A percentile compares a stretch with the other conserved stretches of the same genome.
Evolutionary conservation across 2,113 vertebrate genomes (phyloP).

Genomic region (Chionomys nivalis): DNA sequence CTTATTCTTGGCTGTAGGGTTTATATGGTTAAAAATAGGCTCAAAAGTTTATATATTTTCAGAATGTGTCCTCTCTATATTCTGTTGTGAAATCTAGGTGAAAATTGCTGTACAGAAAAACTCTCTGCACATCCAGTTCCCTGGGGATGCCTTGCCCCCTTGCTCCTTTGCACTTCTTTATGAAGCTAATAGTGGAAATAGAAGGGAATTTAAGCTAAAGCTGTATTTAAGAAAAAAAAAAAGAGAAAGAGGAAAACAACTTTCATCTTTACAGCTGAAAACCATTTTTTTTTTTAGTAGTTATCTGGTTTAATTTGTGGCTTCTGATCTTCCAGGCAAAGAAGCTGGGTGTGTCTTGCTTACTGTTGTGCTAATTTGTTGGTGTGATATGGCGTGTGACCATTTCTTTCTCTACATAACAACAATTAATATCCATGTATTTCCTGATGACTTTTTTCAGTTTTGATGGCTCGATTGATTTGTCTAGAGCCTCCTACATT

Average conservation of each 20-base stretch:
- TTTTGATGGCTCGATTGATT: neutral
- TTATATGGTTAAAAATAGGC: neutral
- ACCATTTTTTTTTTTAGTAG: conserved; percentile 18
- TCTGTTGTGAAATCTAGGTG: neutral
- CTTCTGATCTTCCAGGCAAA: neutral
- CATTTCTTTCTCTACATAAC: neutral
- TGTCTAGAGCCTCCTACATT: neutral
- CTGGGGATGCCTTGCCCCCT: neutral
- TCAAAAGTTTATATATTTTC: neutral
- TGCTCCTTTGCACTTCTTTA: neutral
- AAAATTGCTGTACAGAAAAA: neutral
- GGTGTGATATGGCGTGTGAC: neutral
- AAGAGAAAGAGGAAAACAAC: neutral
- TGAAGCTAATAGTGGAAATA: neutral
- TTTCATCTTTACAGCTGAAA: neutral
- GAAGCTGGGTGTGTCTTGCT: neutral
- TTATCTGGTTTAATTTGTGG: neutral
- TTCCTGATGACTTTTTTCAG: neutral
- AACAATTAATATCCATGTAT: neutral
- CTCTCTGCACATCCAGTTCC: conserved; percentile 10
- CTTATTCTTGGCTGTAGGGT: neutral
- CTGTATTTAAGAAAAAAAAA: too few species aligned
- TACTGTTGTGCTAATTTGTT: neutral
- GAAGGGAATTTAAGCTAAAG: conserved; percentile 21
- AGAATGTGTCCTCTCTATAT: conserved; percentile 8